Base-by-base conservation (phyloP, 92 coral and sea anemone genomes). In the Epizoanthus fatuus region DNA sequence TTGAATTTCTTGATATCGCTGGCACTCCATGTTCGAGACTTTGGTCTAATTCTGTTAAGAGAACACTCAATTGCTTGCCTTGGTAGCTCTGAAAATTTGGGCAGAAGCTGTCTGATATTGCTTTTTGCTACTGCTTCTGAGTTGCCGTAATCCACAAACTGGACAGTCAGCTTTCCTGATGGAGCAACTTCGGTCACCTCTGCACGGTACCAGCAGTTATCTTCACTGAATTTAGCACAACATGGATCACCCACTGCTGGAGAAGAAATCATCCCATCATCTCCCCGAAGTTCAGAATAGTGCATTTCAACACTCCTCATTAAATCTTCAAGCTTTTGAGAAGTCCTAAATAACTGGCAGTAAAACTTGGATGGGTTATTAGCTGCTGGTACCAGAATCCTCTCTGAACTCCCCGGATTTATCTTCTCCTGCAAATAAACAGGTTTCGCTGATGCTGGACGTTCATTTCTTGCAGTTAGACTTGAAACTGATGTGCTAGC, bases 141-240 rank as follows among this genome's bases (percentile, higher is more conserved):
- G 88, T 97, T 97, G 2, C 99, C 99, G 88, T 97, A 97, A 81
- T 97, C 99, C 69, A 95, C 86, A 84, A 91, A 97, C 83, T 86
- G 93, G 42, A 97, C 96, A 45, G 81, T 72, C 38, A 87, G 88
- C 49, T 92, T 84, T 19, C 90, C 86, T 1, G 97, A 77, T 29
- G 67, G 69, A 6, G 37, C 69, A 11, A 87, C 74, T 13, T 73
- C 86, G 0, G 75, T 74, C 9, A 97, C 98, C 44, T 91, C 69
- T 62, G 97, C 99, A 60, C 99, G 87, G 68, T 97, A 97, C 99
- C 99, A 97, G 40, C 94, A 92, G 20, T 89, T 74, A 51, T 97
- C 99, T 85, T 97, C 98, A 9, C 97, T 81, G 59, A 95, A 97
- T 83, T 90, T 92, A 7, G 97, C 98, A 91, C 99, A 95, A 58